Evolutionary conservation across 2,797 vertebrate genomes (phyloP).

Genomic region (Cephalopachus bancanus): DNA sequence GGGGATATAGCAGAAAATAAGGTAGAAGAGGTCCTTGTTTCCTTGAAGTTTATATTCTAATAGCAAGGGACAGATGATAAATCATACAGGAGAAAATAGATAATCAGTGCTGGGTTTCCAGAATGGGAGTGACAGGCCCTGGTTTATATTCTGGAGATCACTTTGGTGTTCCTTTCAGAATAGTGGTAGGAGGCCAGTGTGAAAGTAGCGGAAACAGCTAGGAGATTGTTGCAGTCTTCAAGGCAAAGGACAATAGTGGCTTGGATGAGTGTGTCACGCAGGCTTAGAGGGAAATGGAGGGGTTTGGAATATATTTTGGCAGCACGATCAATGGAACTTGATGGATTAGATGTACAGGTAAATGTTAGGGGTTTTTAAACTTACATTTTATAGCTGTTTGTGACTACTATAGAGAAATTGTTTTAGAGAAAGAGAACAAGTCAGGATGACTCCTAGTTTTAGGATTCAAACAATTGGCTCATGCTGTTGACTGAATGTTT

Average conservation of each 20-base stretch:
- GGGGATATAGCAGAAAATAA: background rate
- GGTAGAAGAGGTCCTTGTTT: constrained; percentile 14
- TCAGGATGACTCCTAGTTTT: background rate
- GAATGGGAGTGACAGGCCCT: background rate
- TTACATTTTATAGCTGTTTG: background rate
- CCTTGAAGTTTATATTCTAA: background rate
- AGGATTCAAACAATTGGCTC: background rate
- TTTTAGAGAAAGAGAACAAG: constrained; percentile 1
- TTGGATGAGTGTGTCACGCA: background rate
- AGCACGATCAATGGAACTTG: background rate
- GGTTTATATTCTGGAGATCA: constrained; percentile 26
- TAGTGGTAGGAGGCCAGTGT: background rate
- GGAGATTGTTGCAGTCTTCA: background rate
- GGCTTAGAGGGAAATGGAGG: background rate
- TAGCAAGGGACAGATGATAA: background rate
- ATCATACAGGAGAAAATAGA: background rate
- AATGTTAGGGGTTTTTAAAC: background rate
- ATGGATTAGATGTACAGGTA: background rate
- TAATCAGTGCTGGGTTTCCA: constrained; percentile 17
- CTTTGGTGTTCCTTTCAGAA: background rate
- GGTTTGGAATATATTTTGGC: background rate
- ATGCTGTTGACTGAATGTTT: constrained; percentile 9
- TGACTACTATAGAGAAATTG: background rate
- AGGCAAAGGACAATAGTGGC: background rate
- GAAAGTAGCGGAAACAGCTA: background rate